phyloP scores from a whole-genome alignment of 2,888 invertebrate species.

The Agrochola lota region DNA sequence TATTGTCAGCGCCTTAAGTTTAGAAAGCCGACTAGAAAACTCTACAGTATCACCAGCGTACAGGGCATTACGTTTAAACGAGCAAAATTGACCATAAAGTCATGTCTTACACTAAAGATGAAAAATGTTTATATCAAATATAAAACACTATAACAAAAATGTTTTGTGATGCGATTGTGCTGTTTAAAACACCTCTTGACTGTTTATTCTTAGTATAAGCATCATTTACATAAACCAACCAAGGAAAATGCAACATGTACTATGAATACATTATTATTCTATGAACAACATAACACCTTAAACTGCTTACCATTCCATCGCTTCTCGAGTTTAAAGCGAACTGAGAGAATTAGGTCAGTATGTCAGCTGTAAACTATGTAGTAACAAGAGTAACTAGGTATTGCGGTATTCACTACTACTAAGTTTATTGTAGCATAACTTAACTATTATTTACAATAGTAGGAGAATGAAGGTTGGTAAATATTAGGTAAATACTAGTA shows the following conservation, averaged over 20 bases:
- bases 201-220: not conserved
- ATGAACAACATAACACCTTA: not conserved
- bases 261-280: not conserved
- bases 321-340: slow-evolving; percentile 22
- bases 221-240: too few relatives aligned
- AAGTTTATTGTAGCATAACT: not conserved
- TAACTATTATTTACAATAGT: not conserved
- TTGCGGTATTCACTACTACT: slow-evolving; percentile 6
- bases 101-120: not conserved
- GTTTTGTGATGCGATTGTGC: not conserved
- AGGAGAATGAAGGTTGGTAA: not conserved
- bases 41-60: not conserved
- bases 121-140: not conserved
- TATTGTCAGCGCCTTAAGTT: not conserved
- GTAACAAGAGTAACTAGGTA: not conserved
- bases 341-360: slow-evolving; percentile 36
- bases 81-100: not conserved
- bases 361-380: slow-evolving; percentile 29
- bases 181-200: not conserved
- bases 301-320: not conserved
- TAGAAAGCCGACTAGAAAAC: not conserved
- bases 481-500: not conserved
- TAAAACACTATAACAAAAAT: not conserved
- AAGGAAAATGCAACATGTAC: not conserved
- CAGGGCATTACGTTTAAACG: not conserved